Evolutionary conservation across 2,888 invertebrate genomes (phyloP).

Genomic region (Philopedon plagiatum): DNA sequence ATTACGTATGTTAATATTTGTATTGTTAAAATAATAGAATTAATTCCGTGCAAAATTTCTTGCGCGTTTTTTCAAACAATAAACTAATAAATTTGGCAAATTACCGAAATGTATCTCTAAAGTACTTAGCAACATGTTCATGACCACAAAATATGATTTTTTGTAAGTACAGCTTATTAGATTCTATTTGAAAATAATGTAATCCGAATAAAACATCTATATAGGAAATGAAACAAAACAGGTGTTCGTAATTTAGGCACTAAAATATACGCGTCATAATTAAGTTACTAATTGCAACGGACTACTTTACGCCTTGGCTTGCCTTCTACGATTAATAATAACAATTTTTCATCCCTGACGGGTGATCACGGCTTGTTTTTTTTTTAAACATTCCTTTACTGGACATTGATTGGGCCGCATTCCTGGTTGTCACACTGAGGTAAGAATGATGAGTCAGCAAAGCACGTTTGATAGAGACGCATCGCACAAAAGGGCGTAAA

Average conservation of each 20-base stretch:
- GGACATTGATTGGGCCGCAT: conserved; percentile 51
- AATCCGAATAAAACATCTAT: too few species aligned
- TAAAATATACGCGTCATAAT: conserved; percentile 16
- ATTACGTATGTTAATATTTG: too few species aligned
- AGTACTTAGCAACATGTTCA: too few species aligned
- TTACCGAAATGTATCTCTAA: too few species aligned
- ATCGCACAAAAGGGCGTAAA: conserved; percentile 66
- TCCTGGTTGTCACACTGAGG: conserved; percentile 47
- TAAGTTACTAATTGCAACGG: conserved; percentile 48
- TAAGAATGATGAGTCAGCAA: conserved; percentile 62
- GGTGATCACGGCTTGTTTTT: conserved; percentile 37
- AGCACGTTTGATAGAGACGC: conserved; percentile 64
- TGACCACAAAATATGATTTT: too few species aligned
- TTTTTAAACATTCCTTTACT: conserved; percentile 36
- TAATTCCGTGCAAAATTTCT: too few species aligned
- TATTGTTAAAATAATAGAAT: too few species aligned
- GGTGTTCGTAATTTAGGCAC: conserved; percentile 14
- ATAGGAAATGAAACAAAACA: too few species aligned
- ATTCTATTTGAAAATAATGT: too few species aligned
- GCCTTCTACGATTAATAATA: conserved; percentile 49
- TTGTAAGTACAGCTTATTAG: too few species aligned
- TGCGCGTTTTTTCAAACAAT: too few species aligned
- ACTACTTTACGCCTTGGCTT: conserved; percentile 33
- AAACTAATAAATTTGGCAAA: too few species aligned
- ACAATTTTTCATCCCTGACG: conserved; percentile 52